Conservation (phyloP, 2,888 invertebrate species). For the Heliconius ismenius region DNA sequence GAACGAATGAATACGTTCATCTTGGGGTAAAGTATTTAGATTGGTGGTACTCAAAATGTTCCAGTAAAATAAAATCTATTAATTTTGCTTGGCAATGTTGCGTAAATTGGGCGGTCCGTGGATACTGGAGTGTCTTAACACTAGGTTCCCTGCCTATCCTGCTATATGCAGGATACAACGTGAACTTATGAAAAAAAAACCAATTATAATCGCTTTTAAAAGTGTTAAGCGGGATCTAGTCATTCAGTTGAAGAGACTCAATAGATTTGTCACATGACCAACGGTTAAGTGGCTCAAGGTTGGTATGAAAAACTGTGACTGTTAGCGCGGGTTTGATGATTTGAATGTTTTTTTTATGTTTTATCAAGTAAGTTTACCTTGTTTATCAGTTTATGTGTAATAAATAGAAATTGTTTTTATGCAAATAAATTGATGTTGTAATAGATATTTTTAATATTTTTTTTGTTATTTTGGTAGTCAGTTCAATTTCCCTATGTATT, state of each 20-base stretch:
- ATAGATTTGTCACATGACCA: slow-evolving; percentile 21
- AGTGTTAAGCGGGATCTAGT: neutral
- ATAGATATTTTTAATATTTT: neutral
- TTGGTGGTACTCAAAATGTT: no score
- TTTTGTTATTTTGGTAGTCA: neutral
- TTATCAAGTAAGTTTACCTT: neutral
- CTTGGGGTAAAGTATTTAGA: no score
- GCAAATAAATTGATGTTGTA: no score
- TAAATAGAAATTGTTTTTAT: no score
- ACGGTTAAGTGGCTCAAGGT: slow-evolving; percentile 24
- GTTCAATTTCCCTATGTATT: neutral
- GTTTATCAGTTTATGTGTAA: no score
- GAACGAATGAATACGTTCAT: no score
- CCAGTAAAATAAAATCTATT: no score
- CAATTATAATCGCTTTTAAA: neutral
- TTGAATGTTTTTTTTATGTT: neutral
- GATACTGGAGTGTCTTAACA: neutral
- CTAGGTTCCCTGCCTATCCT: neutral
- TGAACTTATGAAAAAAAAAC: neutral
- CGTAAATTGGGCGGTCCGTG: no score
- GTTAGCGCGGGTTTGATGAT: slow-evolving; percentile 12
- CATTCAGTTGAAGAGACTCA: neutral
- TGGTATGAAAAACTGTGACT: neutral
- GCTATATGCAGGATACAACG: neutral
- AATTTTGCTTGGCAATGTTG: no score